Evolutionary conservation across 2,797 vertebrate genomes (phyloP).

Genomic region (Sylvia borin): DNA sequence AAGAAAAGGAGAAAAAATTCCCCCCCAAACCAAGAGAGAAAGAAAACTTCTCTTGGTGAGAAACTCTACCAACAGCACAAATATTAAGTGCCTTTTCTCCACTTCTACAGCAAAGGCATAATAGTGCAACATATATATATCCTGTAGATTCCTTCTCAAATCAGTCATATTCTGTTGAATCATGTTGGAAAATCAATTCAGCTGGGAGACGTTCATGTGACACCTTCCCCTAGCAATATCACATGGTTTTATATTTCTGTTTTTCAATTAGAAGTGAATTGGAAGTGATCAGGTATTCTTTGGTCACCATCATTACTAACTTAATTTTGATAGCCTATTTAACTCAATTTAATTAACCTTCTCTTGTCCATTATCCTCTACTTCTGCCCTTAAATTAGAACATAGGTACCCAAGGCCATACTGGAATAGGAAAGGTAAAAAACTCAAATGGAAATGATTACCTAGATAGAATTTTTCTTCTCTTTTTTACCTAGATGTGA

Average conservation of each 20-base stretch:
- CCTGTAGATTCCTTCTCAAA: not conserved
- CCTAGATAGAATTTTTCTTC: not conserved
- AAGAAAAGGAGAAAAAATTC: not conserved
- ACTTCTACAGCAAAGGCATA: not conserved
- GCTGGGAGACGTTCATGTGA: not conserved
- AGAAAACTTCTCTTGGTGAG: not conserved
- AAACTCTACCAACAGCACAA: not conserved
- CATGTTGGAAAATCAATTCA: not conserved
- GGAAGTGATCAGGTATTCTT: not conserved
- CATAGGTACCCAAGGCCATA: not conserved
- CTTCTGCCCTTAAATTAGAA: not conserved
- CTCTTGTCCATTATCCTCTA: not conserved
- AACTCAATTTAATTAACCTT: not conserved
- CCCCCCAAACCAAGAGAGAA: not conserved
- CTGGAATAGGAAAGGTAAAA: not conserved
- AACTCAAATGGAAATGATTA: not conserved
- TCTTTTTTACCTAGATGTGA: not conserved
- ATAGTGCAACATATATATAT: not conserved
- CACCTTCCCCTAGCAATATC: fast-evolving
- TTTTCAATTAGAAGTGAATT: not conserved
- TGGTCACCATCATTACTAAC: not conserved
- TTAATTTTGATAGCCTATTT: not conserved
- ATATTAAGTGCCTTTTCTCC: not conserved
- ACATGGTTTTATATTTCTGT: not conserved
- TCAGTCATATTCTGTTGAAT: not conserved